Percentiles rank a stretch among this genome's conserved stretches.
phyloP scores from a whole-genome alignment of 2,113 vertebrate genomes.

The Vanacampus margaritifer region DNA sequence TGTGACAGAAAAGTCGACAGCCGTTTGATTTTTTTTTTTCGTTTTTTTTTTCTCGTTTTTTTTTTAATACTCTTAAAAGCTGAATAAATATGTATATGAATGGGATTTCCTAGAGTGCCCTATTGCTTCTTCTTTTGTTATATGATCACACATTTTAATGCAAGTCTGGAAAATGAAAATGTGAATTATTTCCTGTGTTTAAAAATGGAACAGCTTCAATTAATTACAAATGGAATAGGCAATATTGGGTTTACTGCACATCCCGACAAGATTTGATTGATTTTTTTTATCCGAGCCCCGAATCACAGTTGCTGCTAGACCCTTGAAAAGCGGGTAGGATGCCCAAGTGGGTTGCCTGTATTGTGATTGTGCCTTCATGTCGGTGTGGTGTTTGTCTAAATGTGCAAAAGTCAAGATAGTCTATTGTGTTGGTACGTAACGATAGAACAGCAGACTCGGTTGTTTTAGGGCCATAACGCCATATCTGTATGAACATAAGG shows the following conservation, averaged over 20 bases:
- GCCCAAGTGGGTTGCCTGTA: not conserved
- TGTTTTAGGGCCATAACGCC: not conserved
- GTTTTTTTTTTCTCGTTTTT: no score
- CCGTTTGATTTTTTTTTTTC: no score
- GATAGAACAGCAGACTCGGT: not conserved
- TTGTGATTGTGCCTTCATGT: not conserved
- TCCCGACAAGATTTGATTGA: not conserved
- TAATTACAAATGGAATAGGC: not conserved
- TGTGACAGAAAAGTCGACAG: no score
- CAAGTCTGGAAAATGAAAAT: not conserved
- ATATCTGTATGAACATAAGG: constrained; percentile 16
- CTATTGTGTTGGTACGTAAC: not conserved
- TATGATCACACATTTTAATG: not conserved
- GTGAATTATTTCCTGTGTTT: not conserved
- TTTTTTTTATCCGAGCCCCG: constrained; percentile 17
- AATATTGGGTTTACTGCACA: not conserved
- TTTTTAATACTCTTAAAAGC: no score
- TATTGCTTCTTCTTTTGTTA: no score
- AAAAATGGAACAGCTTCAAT: not conserved
- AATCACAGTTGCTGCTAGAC: constrained; percentile 19
- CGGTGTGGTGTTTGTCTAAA: constrained; percentile 15
- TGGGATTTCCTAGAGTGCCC: no score
- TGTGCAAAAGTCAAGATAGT: not conserved
- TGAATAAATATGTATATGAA: not conserved
- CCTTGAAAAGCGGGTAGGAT: not conserved